Evolutionary conservation across 2,113 vertebrate species (phyloP), one percentile per base, ranked within the genome.

Genomic region (Seriola rivoliana): DNA sequence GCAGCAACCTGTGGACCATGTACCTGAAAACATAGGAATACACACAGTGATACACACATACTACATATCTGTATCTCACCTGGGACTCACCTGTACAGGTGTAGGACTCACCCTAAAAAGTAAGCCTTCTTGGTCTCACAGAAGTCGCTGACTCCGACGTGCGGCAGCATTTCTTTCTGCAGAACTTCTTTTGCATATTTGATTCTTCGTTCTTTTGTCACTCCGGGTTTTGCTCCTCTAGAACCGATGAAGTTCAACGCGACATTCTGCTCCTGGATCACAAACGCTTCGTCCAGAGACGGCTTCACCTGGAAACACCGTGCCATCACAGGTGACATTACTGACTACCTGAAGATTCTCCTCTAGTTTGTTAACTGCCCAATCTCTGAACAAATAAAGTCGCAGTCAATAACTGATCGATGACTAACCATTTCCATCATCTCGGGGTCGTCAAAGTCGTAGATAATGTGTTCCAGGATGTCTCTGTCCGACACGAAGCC

Each of bases 121-220:
- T 99, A 99, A 4, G 98, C 98, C 91, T 99, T 99, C 92, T 99
- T 99, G 58, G 98, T 99, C 94, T 99, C 98, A 89, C 98, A 99
- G 93, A 99, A 99, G 94, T 99, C 98, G 79, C 98, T 99, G 92
- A 99, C 98, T 12, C 98, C 98, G 29, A 99, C 98, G 4, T 99
- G 98, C 0, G 98, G 98, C 50, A 99, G 96, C 96, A 99, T 99
- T 86, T 99, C 98, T 63, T 99, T 99, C 93, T 99, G 98, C 82
- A 99, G 93, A 55, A 99, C 98, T 91, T 99, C 98, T 84, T 99
- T 99, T 55, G 98, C 98, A 0, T 99, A 99, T 82, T 99, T 99
- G 80, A 99, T 99, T 89, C 98, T 96, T 71, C 98, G 96, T 67
- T 99, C 98, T 87, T 99, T 99, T 0, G 98, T 99, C 72, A 99